Evolutionary conservation across 2,888 invertebrate genomes (phyloP).

Genomic region (Cheiracanthium punctorium): DNA sequence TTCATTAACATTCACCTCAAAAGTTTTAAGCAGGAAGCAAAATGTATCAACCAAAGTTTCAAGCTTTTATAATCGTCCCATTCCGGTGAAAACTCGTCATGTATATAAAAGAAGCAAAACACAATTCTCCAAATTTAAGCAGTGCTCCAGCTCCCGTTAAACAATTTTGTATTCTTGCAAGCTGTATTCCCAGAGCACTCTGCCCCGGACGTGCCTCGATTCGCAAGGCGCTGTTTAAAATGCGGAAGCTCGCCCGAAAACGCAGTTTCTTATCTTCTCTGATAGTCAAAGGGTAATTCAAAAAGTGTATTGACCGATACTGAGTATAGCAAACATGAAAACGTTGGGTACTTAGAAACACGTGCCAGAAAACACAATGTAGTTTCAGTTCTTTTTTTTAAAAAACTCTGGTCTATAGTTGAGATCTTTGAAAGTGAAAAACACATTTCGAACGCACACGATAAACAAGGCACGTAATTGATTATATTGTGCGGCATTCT

Average conservation of each 20-base stretch:
- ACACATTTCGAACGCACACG: background rate
- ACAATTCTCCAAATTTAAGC: background rate
- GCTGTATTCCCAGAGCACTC: background rate
- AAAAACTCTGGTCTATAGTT: background rate
- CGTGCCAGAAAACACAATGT: background rate
- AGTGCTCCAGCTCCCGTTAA: background rate
- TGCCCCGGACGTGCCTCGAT: background rate
- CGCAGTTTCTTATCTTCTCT: background rate
- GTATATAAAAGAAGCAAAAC: background rate
- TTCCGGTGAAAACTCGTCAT: background rate
- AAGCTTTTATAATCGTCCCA: background rate
- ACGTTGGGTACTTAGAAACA: background rate
- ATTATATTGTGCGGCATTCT: background rate
- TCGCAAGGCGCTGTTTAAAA: background rate
- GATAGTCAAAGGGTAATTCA: background rate
- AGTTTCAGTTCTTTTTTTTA: background rate
- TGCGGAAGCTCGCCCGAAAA: background rate
- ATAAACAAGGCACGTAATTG: background rate
- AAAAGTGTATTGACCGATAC: slow-evolving; percentile 13
- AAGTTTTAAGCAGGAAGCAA: background rate
- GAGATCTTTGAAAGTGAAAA: background rate
- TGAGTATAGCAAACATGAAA: background rate
- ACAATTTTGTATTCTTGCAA: background rate
- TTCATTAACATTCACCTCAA: background rate
- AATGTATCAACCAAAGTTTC: background rate